Evolutionary conservation across 2,888 invertebrate species (phyloP).

Genomic region (Lasioglossum pauxillum): DNA sequence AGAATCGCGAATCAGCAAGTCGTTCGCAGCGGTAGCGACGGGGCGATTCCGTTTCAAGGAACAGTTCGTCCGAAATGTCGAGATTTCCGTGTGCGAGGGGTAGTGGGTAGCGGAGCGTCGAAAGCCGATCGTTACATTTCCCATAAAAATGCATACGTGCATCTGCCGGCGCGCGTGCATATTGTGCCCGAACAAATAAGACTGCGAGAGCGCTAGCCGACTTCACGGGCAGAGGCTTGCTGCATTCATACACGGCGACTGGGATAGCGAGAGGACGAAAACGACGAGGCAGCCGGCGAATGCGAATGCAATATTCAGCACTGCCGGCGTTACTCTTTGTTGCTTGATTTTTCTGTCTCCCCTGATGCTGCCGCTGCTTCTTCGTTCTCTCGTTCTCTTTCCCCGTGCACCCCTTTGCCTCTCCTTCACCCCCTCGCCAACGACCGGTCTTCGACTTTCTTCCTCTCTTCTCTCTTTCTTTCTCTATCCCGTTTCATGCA

Average conservation of each 20-base stretch:
- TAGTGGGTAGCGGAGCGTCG: slow-evolving; percentile 41
- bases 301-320: slow-evolving; percentile 71
- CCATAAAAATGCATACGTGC: slow-evolving; percentile 51
- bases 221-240: slow-evolving; percentile 54
- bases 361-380: slow-evolving; percentile 38
- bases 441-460: slow-evolving; percentile 21
- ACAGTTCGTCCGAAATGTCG: background rate
- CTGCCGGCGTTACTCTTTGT: slow-evolving; percentile 65
- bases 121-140: slow-evolving; percentile 52
- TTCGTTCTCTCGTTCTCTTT: slow-evolving; percentile 21
- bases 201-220: slow-evolving; percentile 32
- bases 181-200: slow-evolving; percentile 54
- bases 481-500: background rate
- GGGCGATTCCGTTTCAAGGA: background rate
- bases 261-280: slow-evolving; percentile 46
- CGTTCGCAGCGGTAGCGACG: background rate
- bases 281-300: slow-evolving; percentile 45
- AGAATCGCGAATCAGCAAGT: background rate
- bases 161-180: slow-evolving; percentile 33
- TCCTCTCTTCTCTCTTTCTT: background rate
- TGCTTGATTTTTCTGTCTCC: slow-evolving; percentile 70
- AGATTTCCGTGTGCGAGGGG: slow-evolving; percentile 14
- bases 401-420: background rate
- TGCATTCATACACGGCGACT: slow-evolving; percentile 62
- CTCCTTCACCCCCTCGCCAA: background rate